Conservation (phyloP, 2,888 invertebrate genomes). For the Drosophila mimica region DNA sequence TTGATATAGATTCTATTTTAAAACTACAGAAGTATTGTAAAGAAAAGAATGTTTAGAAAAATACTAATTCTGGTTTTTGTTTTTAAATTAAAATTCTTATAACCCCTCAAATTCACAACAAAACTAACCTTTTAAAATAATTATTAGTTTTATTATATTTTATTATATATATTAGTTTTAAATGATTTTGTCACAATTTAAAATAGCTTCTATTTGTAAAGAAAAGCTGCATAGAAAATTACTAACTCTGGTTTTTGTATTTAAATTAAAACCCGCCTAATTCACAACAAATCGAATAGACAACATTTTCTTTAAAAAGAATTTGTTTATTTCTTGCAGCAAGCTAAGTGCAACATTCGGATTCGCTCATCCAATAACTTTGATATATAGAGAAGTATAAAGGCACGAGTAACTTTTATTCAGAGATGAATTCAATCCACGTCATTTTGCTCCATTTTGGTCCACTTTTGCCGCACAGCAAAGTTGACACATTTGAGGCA, state of each 20-base stretch:
- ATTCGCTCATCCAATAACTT: constrained; percentile 18
- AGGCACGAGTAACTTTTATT: background rate
- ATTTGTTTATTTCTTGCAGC: background rate
- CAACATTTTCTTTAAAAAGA: background rate
- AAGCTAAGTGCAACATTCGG: constrained; percentile 1
- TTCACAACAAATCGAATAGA: background rate
- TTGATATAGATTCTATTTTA: background rate
- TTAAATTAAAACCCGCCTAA: background rate
- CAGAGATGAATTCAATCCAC: constrained; percentile 25
- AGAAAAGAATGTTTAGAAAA: no score
- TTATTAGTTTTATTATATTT: no score
- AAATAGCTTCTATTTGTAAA: background rate
- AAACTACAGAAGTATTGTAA: no score
- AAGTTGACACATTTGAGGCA: constrained; percentile 12
- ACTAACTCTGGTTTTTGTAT: background rate
- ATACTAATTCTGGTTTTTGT: no score
- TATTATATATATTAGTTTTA: no score
- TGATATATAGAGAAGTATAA: constrained; percentile 6
- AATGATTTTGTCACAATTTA: background rate
- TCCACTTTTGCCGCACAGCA: constrained; percentile 11
- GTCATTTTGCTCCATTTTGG: constrained; percentile 12
- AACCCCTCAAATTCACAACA: no score
- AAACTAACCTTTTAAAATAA: no score
- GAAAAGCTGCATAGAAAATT: background rate
- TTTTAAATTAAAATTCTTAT: no score